A percentile compares a stretch with the other conserved stretches of the same genome.
phyloP scores from a whole-genome alignment of 1,140 invertebrate genomes.

The Holcopasites calliopsidis region DNA sequence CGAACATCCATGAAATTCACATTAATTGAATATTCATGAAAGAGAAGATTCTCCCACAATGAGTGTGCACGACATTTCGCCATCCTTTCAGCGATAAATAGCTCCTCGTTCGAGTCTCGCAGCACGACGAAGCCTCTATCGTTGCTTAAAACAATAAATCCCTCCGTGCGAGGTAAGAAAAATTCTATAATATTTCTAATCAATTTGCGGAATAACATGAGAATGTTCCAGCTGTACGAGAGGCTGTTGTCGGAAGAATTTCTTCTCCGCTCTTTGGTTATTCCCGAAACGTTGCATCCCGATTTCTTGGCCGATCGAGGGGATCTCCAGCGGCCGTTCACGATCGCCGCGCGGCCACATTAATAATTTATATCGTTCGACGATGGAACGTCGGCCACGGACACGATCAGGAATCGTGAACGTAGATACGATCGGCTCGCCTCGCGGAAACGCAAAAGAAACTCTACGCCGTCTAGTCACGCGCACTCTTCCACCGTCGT shows the following conservation, averaged over 20 bases:
- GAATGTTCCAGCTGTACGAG: background rate
- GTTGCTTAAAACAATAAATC: background rate
- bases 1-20: constrained; percentile 24
- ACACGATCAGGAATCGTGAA: constrained; percentile 71
- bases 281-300: constrained; percentile 30
- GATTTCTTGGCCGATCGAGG: constrained; percentile 45
- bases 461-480: constrained; percentile 53
- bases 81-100: background rate
- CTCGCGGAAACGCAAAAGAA: constrained; percentile 64
- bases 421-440: constrained; percentile 61
- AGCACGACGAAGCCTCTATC: background rate
- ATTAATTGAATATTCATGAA: constrained; percentile 29
- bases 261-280: constrained; percentile 7
- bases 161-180: too few relatives aligned
- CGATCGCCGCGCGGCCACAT: constrained; percentile 64
- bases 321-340: constrained; percentile 51
- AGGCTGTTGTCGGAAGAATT: background rate
- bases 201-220: background rate
- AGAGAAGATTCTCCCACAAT: background rate
- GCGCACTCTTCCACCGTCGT: constrained; percentile 22
- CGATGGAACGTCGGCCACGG: constrained; percentile 61
- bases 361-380: constrained; percentile 70
- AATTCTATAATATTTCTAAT: background rate
- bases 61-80: background rate
- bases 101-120: background rate